These are phyloP conservation scores for Patella vulgata DNA, from an alignment of 1,140 invertebrate genomes.

Conservation along the genomic window DNA sequence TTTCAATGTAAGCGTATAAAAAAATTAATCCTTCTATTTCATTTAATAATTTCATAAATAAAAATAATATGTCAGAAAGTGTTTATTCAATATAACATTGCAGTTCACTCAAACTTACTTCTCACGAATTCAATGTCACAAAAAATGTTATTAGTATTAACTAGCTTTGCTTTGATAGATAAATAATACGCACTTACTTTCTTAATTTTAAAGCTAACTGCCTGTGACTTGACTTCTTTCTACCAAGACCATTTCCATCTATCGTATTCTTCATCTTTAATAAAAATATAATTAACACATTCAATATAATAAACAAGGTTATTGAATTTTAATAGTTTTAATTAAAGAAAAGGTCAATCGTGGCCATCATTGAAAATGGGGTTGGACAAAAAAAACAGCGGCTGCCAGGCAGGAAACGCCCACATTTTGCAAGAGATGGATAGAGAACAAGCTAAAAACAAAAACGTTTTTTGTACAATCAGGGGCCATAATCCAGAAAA, in stretches of 20 bases:
- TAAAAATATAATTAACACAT: neutral
- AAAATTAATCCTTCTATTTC: too few species aligned
- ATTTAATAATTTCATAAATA: neutral
- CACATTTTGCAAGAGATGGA: too few species aligned
- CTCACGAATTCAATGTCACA: neutral
- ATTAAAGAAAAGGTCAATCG: too few species aligned
- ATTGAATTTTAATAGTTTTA: neutral
- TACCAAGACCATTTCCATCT: conserved; percentile 18
- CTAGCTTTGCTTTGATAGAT: neutral
- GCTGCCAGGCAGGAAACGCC: too few species aligned
- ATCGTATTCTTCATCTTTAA: conserved; percentile 40
- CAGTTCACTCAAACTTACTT: neutral
- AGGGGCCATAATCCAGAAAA: too few species aligned
- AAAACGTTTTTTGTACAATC: too few species aligned
- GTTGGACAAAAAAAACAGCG: too few species aligned
- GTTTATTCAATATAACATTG: neutral
- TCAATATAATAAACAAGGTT: neutral
- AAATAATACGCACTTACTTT: conserved; percentile 21
- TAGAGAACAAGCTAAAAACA: too few species aligned
- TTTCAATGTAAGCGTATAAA: too few species aligned
- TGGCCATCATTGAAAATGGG: neutral
- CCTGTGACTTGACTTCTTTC: conserved; percentile 21
- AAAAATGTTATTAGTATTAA: conserved; percentile 6
- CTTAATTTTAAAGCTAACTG: conserved; percentile 17
- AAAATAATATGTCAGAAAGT: neutral